Base-by-base conservation (phyloP, 2,888 invertebrate genomes). In the Deroplatys truncata region DNA sequence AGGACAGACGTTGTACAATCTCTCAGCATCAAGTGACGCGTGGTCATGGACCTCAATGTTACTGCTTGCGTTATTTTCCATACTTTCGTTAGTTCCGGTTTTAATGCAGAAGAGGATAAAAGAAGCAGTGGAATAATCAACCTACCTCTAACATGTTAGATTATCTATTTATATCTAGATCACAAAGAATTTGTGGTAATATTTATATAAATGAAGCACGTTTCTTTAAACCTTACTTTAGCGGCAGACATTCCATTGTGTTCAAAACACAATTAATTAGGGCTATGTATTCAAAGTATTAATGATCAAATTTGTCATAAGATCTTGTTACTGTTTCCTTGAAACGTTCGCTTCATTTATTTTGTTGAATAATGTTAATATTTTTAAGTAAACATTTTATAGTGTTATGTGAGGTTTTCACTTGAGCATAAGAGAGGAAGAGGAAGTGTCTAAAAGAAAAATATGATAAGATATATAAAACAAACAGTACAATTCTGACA, bases 1-100 rank as follows among this genome's bases (percentile, higher is more conserved):
- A 20, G 99, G 99, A 25, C 98, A 98, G 93, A 99, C 99, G 0
- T 94, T 99, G 85, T 98, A 99, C 92, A 96, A 98, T 91, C 95
- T 99, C 94, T 98, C 98, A 0, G 98, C 98, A 7, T 97, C 97
- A 0, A 96, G 96, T 91, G 97, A 97, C 91, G 97, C 98, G 0
- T 96, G 98, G 94, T 98, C 98, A 0, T 97, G 97, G 96, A 96
- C 95, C 20, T 98, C 98, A n/a, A 94, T 99, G 88, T 94, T 96
- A 25, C 94, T 98, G 85, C 94, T 99, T 25, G 96, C 95, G 86
- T 92, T 96, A 4, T 97, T 98, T 93, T 98, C 98, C 13, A 92
- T 97, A 28, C 92, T 98, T 1, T 98, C 99, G 10, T 93, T 99
- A 83, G 93, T 98, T 91, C 99, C 99, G 88, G 98, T 99, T 83